Evolutionary conservation across 1,140 invertebrate genomes (phyloP).

Genomic region (Rhopalosiphum maidis): DNA sequence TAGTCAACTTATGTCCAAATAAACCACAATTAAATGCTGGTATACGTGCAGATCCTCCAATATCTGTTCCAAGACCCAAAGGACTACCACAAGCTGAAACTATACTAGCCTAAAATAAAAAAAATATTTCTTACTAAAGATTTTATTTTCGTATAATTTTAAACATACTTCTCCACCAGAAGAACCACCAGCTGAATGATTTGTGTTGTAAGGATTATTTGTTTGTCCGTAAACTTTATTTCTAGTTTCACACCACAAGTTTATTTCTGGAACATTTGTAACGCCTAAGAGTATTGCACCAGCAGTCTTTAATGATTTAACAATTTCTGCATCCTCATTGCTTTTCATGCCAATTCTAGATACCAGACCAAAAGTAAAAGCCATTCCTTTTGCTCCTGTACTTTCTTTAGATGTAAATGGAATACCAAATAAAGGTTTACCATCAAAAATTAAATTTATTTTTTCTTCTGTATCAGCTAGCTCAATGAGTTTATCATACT

Average conservation of each 20-base stretch:
- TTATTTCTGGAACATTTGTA: constrained; percentile 92
- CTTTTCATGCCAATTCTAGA: constrained; percentile 68
- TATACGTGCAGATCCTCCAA: constrained; percentile 94
- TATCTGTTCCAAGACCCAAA: constrained; percentile 90
- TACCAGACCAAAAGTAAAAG: constrained; percentile 73
- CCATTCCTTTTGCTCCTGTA: constrained; percentile 69
- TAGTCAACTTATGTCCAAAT: constrained; percentile 89
- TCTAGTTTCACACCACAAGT: constrained; percentile 83
- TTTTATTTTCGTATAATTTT: neutral
- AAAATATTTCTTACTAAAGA: neutral
- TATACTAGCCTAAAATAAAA: constrained; percentile 68
- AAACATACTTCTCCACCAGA: constrained; percentile 75
- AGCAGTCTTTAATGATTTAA: constrained; percentile 75
- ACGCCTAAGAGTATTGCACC: constrained; percentile 90
- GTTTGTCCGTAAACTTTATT: constrained; percentile 93
- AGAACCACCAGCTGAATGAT: constrained; percentile 82
- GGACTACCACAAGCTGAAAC: constrained; percentile 79
- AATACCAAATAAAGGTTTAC: constrained; percentile 77
- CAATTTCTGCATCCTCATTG: constrained; percentile 77
- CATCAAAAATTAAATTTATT: constrained; percentile 60
- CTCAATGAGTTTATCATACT: constrained; percentile 73
- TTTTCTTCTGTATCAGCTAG: constrained; percentile 68
- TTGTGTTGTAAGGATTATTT: constrained; percentile 89
- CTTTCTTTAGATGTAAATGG: constrained; percentile 84
- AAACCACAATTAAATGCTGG: constrained; percentile 94